A percentile compares a stretch with the other conserved stretches of the same genome.
Conservation (phyloP, 1,140 invertebrate genomes). For the Leptinotarsa undecemlineata region DNA sequence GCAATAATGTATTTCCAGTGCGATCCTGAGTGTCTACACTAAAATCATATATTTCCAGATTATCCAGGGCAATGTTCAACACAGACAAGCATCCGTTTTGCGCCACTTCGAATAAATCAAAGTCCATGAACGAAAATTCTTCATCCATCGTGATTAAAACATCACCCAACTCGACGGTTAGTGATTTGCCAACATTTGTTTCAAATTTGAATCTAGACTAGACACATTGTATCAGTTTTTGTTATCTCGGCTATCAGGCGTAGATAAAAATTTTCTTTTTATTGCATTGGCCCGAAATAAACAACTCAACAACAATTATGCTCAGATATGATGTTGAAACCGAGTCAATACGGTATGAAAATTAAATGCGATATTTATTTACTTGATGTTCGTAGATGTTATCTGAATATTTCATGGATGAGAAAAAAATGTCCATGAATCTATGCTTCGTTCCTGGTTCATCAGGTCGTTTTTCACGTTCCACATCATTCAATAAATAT, state of each 20-base stretch:
- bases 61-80: conserved; percentile 38
- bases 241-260: not conserved
- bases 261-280: not conserved
- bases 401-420: too few relatives aligned
- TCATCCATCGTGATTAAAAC: conserved; percentile 15
- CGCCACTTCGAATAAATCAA: conserved; percentile 38
- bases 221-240: not conserved
- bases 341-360: too few relatives aligned
- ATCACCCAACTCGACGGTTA: not conserved
- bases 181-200: not conserved
- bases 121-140: conserved; percentile 37
- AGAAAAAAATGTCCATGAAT: too few relatives aligned
- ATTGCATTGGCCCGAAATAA: not conserved
- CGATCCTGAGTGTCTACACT: conserved; percentile 34
- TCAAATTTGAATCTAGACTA: not conserved
- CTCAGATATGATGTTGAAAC: too few relatives aligned
- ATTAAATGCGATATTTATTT: too few relatives aligned
- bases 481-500: too few relatives aligned
- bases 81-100: conserved; percentile 34
- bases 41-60: conserved; percentile 35
- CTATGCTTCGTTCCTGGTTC: too few relatives aligned
- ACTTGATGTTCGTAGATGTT: too few relatives aligned
- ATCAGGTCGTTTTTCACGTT: too few relatives aligned
- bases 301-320: not conserved
- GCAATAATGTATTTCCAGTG: conserved; percentile 35